Evolutionary conservation across 2,888 invertebrate species (phyloP), one percentile per base, ranked within the genome.

Genomic region (Lymantria monacha): DNA sequence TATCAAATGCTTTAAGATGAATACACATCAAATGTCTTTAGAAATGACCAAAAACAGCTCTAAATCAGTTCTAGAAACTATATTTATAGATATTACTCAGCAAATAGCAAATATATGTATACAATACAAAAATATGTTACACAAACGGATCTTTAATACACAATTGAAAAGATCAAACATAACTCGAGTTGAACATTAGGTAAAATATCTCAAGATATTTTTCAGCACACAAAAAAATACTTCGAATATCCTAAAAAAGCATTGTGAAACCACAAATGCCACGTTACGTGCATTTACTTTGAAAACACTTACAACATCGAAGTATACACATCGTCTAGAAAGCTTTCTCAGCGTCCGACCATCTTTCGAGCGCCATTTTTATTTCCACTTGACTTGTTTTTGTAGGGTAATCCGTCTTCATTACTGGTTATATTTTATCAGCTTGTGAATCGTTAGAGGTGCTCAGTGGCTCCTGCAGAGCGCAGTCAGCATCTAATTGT

Each of bases 371-470:
- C 46, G 42, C 49, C 53, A 62, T 65, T 66, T 62, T 66, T 66
- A 64, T 65, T 60, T 65, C 58, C 57, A 53, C 55, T 63, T 58
- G 55, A 62, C 66, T 69, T 67, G 74, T 70, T 70, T 69, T 69
- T 67, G 64, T 57, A 51, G 49, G 61, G 74, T 76, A 74, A 79
- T 79, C 74, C 67, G 63, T 79, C 79, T 79, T 79, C 78, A 79
- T 79, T 79, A 74, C 62, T 55, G 58, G 68, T 66, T 69, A 56
- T 66, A 69, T 71, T 71, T 69, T 66, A 75, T 72, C 74, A 69
- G 68, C 57, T 67, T 50, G 58, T 71, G 76, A 58, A 64, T 64
- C 50, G 62, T 66, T 52, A 53, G 52, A 56, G 56, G 44, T 50
- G 49, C 59, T 57, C 55, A 44, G 45, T 53, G 49, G 51, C 57